Percentiles rank a stretch among this genome's conserved stretches.
phyloP scores from a whole-genome alignment of 2,888 invertebrate species.

The Synanthedon myopaeformis region DNA sequence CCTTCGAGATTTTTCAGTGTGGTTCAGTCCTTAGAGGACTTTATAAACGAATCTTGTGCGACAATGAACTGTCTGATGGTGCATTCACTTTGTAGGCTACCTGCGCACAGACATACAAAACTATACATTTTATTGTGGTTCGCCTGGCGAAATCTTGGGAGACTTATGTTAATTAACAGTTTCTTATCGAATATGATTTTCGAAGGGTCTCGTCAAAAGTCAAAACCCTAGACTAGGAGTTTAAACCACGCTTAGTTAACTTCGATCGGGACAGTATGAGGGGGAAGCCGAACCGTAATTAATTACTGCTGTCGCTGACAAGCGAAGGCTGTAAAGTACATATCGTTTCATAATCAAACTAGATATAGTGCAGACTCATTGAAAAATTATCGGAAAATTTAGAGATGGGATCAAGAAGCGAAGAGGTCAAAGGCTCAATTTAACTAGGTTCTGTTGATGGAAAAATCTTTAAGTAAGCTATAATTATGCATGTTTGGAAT shows the following conservation, averaged over 20 bases:
- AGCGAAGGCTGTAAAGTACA: constrained; percentile 45
- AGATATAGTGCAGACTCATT: constrained; percentile 9
- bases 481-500: neutral
- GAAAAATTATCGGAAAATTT: constrained; percentile 10
- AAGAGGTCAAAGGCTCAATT: neutral
- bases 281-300: constrained; percentile 46
- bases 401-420: constrained; percentile 1
- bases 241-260: constrained; percentile 45
- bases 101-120: no score
- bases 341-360: constrained; percentile 42
- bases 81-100: no score
- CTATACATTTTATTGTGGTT: no score
- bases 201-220: constrained; percentile 26
- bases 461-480: neutral
- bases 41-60: no score
- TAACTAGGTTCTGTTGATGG: neutral
- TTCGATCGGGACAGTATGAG: constrained; percentile 33
- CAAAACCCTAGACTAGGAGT: constrained; percentile 36
- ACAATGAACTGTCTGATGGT: no score
- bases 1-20: no score
- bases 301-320: constrained; percentile 61
- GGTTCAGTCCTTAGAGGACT: no score
- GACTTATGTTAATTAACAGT: neutral
- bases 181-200: neutral
- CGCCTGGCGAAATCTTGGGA: no score